These are phyloP conservation scores for Turnix velox DNA, from an alignment of 2,113 vertebrate species.

Conservation along the genomic window DNA sequence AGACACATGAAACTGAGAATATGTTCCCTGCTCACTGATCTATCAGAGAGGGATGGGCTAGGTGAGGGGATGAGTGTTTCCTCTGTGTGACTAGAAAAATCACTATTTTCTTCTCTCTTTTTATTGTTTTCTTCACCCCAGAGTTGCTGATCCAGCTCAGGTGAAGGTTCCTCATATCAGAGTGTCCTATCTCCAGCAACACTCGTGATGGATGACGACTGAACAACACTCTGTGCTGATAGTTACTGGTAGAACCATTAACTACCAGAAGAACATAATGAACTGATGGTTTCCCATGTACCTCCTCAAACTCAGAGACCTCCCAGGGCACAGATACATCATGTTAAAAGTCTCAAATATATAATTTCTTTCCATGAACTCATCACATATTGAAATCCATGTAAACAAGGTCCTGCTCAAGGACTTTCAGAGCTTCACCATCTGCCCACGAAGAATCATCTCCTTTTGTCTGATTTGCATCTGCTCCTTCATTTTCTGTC, in stretches of 20 bases:
- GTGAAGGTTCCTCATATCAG: not conserved
- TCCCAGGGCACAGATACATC: not conserved
- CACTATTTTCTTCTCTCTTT: not conserved
- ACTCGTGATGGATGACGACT: accelerated
- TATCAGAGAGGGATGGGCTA: not conserved
- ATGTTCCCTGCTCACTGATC: not conserved
- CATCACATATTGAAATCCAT: not conserved
- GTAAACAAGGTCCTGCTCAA: not conserved
- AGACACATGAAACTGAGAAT: not conserved
- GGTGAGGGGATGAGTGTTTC: not conserved
- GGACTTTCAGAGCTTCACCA: not conserved
- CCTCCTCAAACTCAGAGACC: not conserved
- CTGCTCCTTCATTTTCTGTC: too few species aligned
- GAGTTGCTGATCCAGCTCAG: not conserved
- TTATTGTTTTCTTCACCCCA: not conserved
- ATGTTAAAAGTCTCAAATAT: not conserved
- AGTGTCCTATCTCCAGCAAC: not conserved
- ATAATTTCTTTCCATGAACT: not conserved
- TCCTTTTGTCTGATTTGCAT: not conserved
- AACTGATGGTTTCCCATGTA: accelerated
- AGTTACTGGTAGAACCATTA: not conserved
- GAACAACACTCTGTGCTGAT: not conserved
- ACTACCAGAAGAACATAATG: accelerated
- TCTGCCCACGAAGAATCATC: not conserved
- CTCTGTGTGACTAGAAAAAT: not conserved